These are phyloP conservation scores for Meriones unguiculatus DNA, from an alignment of 2,113 vertebrate species.

Conservation along the genomic window DNA sequence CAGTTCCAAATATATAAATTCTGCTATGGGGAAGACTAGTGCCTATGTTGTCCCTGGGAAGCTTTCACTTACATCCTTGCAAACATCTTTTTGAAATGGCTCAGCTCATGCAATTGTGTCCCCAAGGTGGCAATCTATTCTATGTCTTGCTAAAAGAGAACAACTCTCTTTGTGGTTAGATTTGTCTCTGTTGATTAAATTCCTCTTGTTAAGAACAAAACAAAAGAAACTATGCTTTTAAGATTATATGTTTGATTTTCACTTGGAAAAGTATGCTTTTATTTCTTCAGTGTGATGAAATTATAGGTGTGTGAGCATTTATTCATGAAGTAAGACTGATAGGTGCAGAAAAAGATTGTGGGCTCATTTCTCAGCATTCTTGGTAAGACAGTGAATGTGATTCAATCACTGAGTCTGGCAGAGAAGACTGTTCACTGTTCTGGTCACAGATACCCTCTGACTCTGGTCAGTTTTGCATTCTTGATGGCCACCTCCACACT, in stretches of 20 bases:
- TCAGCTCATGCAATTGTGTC: not conserved
- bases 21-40: not conserved
- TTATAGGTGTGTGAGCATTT: not conserved
- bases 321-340: not conserved
- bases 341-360: not conserved
- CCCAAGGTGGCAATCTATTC: not conserved
- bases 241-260: not conserved
- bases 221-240: not conserved
- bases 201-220: not conserved
- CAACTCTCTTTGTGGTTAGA: not conserved
- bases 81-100: not conserved
- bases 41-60: not conserved
- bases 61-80: slow-evolving; percentile 4
- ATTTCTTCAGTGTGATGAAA: not conserved
- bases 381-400: not conserved
- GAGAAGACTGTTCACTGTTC: not conserved
- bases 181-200: not conserved
- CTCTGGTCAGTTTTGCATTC: not conserved
- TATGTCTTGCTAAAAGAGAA: slow-evolving; percentile 5
- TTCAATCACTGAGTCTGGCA: not conserved
- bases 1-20: not conserved
- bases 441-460: accelerated
- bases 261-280: slow-evolving; percentile 3
- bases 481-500: not conserved
- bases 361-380: not conserved